Percentiles rank a stretch among this genome's conserved stretches.
Conservation (phyloP, 2,888 invertebrate genomes). For the Atethmia centrago region DNA sequence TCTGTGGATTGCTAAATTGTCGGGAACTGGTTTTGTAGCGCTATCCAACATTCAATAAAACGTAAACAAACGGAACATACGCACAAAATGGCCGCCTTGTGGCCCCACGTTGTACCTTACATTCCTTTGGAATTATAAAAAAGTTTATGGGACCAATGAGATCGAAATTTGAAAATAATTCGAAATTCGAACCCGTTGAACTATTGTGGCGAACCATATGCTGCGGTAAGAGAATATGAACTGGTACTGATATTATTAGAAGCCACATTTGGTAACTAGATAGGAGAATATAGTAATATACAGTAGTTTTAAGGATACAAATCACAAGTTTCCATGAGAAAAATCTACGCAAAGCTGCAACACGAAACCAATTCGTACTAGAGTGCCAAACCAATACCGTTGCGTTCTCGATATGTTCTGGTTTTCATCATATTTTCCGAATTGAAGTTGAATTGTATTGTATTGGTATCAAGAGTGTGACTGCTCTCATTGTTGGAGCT, state of each 20-base stretch:
- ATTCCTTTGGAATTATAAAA: conserved; percentile 52
- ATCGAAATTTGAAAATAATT: conserved; percentile 30
- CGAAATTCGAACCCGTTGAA: conserved; percentile 23
- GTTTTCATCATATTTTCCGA: conserved; percentile 37
- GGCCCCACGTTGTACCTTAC: conserved; percentile 39
- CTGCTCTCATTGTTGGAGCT: not conserved
- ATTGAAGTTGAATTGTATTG: conserved; percentile 32
- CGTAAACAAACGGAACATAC: conserved; percentile 68
- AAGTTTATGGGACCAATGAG: conserved; percentile 20
- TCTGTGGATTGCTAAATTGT: conserved; percentile 68
- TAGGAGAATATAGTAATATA: no score
- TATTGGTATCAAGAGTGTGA: conserved; percentile 1
- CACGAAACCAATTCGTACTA: conserved; percentile 27
- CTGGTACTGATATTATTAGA: conserved; percentile 13
- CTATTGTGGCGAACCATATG: conserved; percentile 28
- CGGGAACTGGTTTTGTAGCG: conserved; percentile 66
- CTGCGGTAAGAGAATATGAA: conserved; percentile 20
- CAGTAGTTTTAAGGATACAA: conserved; percentile 2
- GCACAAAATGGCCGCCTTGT: conserved; percentile 63
- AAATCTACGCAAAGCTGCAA: conserved; percentile 24
- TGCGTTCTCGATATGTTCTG: conserved; percentile 17
- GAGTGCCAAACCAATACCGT: conserved; percentile 42
- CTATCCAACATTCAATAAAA: conserved; percentile 65
- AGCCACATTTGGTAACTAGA: conserved; percentile 35
- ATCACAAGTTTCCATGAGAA: not conserved